Base-by-base conservation (phyloP, 2,797 vertebrate genomes). In the Malurus splendens region DNA sequence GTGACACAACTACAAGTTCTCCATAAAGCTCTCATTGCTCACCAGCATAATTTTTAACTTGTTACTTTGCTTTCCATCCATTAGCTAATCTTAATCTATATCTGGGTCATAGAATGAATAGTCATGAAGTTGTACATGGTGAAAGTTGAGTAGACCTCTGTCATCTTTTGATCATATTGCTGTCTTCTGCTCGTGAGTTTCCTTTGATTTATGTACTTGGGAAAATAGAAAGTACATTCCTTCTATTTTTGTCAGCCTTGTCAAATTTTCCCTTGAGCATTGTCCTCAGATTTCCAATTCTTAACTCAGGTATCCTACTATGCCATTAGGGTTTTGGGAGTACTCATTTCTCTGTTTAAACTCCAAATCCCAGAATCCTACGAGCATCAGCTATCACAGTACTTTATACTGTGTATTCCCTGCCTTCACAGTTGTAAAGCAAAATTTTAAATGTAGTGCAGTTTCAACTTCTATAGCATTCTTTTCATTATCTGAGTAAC, bases 61-160 rank as follows among this genome's bases (percentile, higher is more conserved):
- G 10, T 77, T 92, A 57, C 38, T 66, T 75, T 61, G n/a, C 47
- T 90, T 92, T 83, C 73, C 82, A 87, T 39, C 41, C n/a, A 41
- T 82, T 80, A 87, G 32, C 18, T 87, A 86, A 93, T 91, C 48
- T 79, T 88, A 56, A 82, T 45, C 56, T 51, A 24, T 36, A 52
- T 55, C 42, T 88, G 50, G 57, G 61, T 68, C 65, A 61, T 18
- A 25, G 38, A 68, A 64, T 30, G 51, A 79, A 42, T 67, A 88
- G 68, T 77, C 61, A 48, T 23, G 18, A 54, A 54, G 57, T 5
- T 48, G 25, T 74, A 7, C 22, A 55, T 71, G 45, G 28, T 77
- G 72, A 94, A 85, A 59, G 57, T 82, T 62, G 32, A 79, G n/a
- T 81, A 65, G 48, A 87, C 19, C 12, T 79, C 32, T 57, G 50